A percentile compares a stretch with the other conserved stretches of the same genome.
Conservation (phyloP, 2,113 vertebrate species). For the Vulpes ferrilata region DNA sequence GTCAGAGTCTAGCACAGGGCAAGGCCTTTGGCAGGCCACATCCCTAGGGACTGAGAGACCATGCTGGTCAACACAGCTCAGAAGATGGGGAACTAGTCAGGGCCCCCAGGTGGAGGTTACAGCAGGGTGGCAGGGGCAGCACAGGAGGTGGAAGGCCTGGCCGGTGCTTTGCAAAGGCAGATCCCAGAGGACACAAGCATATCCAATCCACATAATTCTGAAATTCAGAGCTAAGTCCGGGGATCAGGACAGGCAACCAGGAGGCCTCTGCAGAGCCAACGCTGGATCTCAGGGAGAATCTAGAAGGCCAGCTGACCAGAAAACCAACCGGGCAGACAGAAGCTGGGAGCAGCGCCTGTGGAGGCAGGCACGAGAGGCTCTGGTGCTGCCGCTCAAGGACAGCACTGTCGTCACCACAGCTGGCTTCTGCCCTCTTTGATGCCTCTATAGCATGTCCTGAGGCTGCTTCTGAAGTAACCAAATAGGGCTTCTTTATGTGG, state of each 20-base stretch:
- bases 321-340: neutral
- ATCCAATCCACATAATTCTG: neutral
- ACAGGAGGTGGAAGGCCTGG: neutral
- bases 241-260: neutral
- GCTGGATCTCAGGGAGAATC: neutral
- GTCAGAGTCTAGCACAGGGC: neutral
- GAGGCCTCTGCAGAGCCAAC: neutral
- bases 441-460: neutral
- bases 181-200: neutral
- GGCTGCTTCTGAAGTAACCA: neutral
- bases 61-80: neutral
- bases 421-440: neutral
- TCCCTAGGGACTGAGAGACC: neutral
- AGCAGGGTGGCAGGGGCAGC: neutral
- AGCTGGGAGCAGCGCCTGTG: neutral
- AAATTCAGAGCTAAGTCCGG: neutral
- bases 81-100: neutral
- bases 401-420: neutral
- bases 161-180: neutral
- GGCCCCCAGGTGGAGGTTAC: neutral
- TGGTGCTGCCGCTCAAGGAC: no score
- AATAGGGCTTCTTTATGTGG: neutral
- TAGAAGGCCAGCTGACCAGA: neutral
- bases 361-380: neutral
- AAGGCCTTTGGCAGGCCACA: neutral